Evolutionary conservation across 2,888 invertebrate species (phyloP).

Genomic region (Linnaemya vulpina): DNA sequence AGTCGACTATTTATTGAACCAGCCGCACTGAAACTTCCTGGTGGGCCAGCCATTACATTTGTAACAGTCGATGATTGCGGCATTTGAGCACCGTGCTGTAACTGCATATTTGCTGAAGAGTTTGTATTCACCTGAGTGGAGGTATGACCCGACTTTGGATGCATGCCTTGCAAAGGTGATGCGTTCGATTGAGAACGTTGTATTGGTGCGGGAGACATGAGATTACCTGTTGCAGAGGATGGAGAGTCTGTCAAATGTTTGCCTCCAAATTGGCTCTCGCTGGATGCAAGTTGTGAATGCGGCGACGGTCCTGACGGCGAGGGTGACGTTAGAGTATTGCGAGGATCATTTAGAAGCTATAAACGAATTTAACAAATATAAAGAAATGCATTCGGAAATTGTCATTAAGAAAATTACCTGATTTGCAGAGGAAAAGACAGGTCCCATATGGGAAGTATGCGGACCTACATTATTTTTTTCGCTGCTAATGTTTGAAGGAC

Average conservation of each 20-base stretch:
- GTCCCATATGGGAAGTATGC: constrained; percentile 50
- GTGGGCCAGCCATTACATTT: constrained; percentile 59
- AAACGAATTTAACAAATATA: constrained; percentile 65
- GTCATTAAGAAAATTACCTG: constrained; percentile 56
- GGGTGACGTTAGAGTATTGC: constrained; percentile 76
- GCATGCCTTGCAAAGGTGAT: constrained; percentile 69
- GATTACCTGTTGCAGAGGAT: constrained; percentile 71
- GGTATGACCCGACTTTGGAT: constrained; percentile 74
- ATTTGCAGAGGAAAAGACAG: constrained; percentile 60
- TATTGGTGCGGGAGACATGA: constrained; percentile 74
- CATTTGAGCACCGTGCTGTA: constrained; percentile 65
- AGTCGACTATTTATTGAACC: constrained; percentile 76
- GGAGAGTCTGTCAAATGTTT: constrained; percentile 77
- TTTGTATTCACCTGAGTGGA: constrained; percentile 79
- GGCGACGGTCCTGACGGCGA: constrained; percentile 77
- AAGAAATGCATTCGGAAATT: constrained; percentile 67
- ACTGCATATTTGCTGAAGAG: constrained; percentile 79
- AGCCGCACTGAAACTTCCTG: constrained; percentile 53
- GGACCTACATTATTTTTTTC: constrained; percentile 59
- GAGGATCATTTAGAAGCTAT: constrained; percentile 77
- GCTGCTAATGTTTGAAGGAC: constrained; percentile 33
- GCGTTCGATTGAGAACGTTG: constrained; percentile 72
- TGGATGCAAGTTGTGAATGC: constrained; percentile 74
- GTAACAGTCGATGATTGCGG: constrained; percentile 56
- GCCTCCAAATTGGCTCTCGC: constrained; percentile 77